Evolutionary conservation across 1,140 invertebrate species (phyloP).

Genomic region (Drosophila fuyamai): DNA sequence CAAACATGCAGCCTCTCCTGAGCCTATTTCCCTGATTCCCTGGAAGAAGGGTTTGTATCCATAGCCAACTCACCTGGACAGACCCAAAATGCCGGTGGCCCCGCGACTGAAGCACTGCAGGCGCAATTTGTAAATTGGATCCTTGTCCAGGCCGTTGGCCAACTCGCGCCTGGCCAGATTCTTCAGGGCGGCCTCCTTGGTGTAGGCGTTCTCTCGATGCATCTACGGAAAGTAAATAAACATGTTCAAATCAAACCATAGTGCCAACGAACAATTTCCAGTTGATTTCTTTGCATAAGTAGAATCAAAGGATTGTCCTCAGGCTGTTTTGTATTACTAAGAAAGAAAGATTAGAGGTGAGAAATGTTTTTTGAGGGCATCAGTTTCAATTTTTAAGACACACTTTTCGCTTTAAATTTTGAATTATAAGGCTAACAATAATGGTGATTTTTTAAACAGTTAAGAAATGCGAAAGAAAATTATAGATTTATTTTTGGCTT

Average conservation of each 20-base stretch:
- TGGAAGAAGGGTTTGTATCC: not conserved
- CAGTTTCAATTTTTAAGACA: too few relatives aligned
- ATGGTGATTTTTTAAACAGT: too few relatives aligned
- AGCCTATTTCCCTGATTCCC: not conserved
- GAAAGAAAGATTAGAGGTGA: too few relatives aligned
- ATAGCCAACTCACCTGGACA: conserved; percentile 88
- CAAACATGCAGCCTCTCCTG: conserved; percentile 9
- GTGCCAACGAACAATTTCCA: too few relatives aligned
- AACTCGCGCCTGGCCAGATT: conserved; percentile 89
- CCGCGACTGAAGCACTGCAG: conserved; percentile 93
- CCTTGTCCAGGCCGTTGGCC: conserved; percentile 86
- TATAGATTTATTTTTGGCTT: too few relatives aligned
- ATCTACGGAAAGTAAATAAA: conserved; percentile 73
- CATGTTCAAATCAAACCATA: not conserved
- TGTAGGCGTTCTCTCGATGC: conserved; percentile 90
- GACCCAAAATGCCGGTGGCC: conserved; percentile 93
- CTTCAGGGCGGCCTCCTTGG: conserved; percentile 92
- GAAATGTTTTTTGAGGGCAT: too few relatives aligned
- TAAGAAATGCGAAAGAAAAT: too few relatives aligned
- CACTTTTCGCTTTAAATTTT: too few relatives aligned
- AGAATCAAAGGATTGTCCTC: too few relatives aligned
- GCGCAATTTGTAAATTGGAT: conserved; percentile 94
- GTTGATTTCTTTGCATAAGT: too few relatives aligned
- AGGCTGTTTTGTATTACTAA: too few relatives aligned
- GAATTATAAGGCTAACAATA: too few relatives aligned